These are phyloP conservation scores for Apaloderma vittatum DNA, from an alignment of 2,113 vertebrate species.

Conservation along the genomic window DNA sequence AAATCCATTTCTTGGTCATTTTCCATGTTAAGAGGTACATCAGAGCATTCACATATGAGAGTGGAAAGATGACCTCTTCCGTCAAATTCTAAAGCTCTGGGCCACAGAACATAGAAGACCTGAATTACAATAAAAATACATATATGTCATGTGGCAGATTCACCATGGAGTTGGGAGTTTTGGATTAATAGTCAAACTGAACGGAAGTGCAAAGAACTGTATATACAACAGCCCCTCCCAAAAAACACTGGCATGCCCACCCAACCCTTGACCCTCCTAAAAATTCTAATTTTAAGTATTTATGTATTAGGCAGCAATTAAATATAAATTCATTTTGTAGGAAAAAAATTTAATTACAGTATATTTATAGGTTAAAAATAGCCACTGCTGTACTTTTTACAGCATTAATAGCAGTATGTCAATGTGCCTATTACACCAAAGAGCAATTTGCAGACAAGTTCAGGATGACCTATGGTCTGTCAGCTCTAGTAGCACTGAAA, in stretches of 20 bases:
- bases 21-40: constrained; percentile 34
- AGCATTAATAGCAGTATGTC: constrained; percentile 60
- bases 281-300: constrained; percentile 65
- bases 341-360: constrained; percentile 78
- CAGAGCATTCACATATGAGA: constrained; percentile 43
- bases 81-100: constrained; percentile 31
- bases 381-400: constrained; percentile 58
- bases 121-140: neutral
- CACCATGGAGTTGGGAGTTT: constrained; percentile 32
- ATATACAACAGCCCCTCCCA: constrained; percentile 1
- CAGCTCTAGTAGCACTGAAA: neutral
- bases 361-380: constrained; percentile 73
- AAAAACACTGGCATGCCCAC: neutral
- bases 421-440: constrained; percentile 68
- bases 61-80: constrained; percentile 20
- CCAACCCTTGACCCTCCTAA: constrained; percentile 9
- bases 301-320: constrained; percentile 72
- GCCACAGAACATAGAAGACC: neutral
- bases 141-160: constrained; percentile 24
- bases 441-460: constrained; percentile 64
- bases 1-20: neutral
- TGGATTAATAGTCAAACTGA: constrained; percentile 35
- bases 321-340: constrained; percentile 75
- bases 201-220: constrained; percentile 11
- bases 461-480: constrained; percentile 8